Base-by-base conservation (phyloP, 2,113 vertebrate species). In the Rynchops niger region DNA sequence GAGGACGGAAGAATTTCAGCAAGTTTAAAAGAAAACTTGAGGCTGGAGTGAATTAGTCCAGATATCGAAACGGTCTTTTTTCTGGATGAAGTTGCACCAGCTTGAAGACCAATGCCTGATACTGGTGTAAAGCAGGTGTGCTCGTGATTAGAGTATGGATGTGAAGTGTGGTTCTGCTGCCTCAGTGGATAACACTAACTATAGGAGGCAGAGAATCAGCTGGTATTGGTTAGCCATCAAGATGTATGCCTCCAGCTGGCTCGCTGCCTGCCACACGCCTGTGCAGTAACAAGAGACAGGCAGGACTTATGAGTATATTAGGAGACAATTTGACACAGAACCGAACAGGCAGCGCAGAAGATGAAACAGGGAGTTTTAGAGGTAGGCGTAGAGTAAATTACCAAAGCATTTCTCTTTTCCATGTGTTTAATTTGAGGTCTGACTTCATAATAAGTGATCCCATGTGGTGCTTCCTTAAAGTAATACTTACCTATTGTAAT, bases 331-430 rank as follows among this genome's bases (percentile, higher is more conserved):
- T 93, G 85, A 95, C 47, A 63, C 72, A 94, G 87, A 92, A 92
- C 71, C 0, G 7, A 96, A 88, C 78, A 83, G 95, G 81, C 96
- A 96, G 88, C 1, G 1, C 5, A 2, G 73, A 82, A 96, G 94
- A 93, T 96, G 89, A 97, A 97, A 88, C 73, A 62, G 72, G 58
- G 42, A 74, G 71, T 49, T 94, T 81, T 86, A 92, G 95, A 97
- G 88, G 84, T 96, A 97, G 88, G 94, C 73, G 58, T 55, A 95
- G 89, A 97, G 95, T 96, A 95, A 96, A 97, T 96, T 97, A 97
- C 92, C 67, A 85, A 88, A 92, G 74, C 4, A 7, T 82, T 95
- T 95, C 78, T 93, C 53, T 90, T 96, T 96, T 89, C 94, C 95
- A 93, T 89, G 89, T 95, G 87, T 95, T 93, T 96, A 95, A 94